phyloP scores from a whole-genome alignment of 1,140 invertebrate species.

The Episyrphus balteatus region DNA sequence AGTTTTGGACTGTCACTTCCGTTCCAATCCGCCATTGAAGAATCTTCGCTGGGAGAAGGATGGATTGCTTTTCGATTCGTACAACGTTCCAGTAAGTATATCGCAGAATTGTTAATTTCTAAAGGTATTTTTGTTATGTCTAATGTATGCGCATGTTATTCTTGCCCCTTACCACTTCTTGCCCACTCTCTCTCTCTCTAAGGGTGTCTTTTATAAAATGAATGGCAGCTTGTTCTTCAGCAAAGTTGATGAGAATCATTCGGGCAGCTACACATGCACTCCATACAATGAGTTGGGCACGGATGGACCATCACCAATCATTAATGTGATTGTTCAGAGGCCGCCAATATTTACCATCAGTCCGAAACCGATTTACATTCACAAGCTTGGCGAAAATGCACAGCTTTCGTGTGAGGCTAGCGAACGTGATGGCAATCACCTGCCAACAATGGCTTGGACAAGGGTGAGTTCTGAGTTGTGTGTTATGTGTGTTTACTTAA shows the following conservation, averaged over 20 bases:
- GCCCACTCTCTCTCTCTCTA: not conserved
- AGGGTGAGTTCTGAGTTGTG: constrained; percentile 50
- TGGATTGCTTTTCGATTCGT: constrained; percentile 82
- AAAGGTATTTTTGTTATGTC: not conserved
- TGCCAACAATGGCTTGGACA: constrained; percentile 73
- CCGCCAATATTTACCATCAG: constrained; percentile 65
- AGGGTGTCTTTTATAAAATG: constrained; percentile 69
- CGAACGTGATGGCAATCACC: constrained; percentile 55
- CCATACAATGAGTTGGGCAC: constrained; percentile 83
- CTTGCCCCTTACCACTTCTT: not conserved
- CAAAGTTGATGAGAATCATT: constrained; percentile 64
- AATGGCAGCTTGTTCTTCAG: constrained; percentile 83
- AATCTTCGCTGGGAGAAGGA: constrained; percentile 91
- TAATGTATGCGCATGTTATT: not conserved
- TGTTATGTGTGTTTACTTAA: not conserved
- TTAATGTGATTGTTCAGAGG: constrained; percentile 80
- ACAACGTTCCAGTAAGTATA: constrained; percentile 53
- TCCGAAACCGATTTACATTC: constrained; percentile 70
- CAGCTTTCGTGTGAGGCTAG: constrained; percentile 74
- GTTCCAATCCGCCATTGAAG: constrained; percentile 86
- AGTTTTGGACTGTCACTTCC: constrained; percentile 82
- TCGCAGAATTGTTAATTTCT: not conserved
- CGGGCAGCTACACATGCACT: constrained; percentile 78
- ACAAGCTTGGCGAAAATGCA: constrained; percentile 66
- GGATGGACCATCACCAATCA: constrained; percentile 69